Base-by-base conservation (phyloP, 2,797 vertebrate species). In the Hoplostethus mediterraneus region DNA sequence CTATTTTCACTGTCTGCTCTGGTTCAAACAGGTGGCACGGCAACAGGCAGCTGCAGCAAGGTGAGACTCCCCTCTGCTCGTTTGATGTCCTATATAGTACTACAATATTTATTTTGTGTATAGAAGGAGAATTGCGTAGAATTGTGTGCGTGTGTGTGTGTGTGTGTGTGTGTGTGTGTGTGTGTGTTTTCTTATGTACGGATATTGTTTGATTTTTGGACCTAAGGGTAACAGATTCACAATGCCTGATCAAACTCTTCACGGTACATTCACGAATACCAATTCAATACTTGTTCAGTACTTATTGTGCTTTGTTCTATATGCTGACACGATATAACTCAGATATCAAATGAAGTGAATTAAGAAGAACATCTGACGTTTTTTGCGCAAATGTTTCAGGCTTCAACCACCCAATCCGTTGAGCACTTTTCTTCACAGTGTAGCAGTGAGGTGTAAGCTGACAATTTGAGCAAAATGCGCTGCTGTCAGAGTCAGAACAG, bases 21-120 rank as follows among this genome's bases (percentile, higher is more conserved):
- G 82, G 16, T 88, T 90, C 75, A 72, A 87, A 88, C 94, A 95
- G 94, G 91, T 92, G 86, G 65, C 67, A 67, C 73, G 63, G 78
- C 60, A 77, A 79, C 31, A 83, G 81, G 80, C 76, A 65, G 79
- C 86, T 54, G 78, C 83, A 73, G 13, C 58, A 53, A 88, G 94
- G 95, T 95, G 90, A 92, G 92, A 57, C 51, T 31, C n/a, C 17
- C 4, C 60, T 2, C 60, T 70, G n/a, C 48, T 83, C 45, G 3
- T 51, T 59, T 6, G 33, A n/a, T 54, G 33, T 30, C 17, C 45
- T 49, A 7, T 28, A 3, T 10, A 61, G 52, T 28, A 28, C 28
- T 54, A 38, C 6, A 8, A 28, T 59, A 0, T 52, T 11, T 42
- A 3, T 61, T 51, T 58, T 55, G 31, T 56, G 13, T 54, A 38